Percentiles rank a stretch among this genome's conserved stretches.
phyloP scores from a whole-genome alignment of 2,797 vertebrate genomes.

The Rhodeus uyekii region DNA sequence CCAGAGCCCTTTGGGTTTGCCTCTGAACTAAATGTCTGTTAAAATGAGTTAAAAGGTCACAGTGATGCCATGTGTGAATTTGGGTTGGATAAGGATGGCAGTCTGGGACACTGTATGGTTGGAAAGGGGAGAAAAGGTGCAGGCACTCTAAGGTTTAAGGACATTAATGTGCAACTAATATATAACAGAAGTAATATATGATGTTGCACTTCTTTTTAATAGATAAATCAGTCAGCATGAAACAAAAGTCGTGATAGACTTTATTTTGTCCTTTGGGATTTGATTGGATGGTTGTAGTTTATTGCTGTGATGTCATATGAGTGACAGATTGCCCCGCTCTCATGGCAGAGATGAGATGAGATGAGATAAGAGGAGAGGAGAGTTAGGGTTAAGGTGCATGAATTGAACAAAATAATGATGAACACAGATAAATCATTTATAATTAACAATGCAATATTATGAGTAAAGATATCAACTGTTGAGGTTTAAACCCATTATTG shows the following conservation, averaged over 20 bases:
- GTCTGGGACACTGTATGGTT: background rate
- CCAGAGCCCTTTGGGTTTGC: background rate
- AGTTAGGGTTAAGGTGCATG: no score
- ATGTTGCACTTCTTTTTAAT: background rate
- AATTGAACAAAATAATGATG: background rate
- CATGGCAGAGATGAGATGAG: background rate
- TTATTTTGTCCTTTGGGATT: background rate
- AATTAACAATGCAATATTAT: background rate
- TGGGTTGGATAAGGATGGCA: background rate
- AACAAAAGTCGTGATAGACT: background rate
- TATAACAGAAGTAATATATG: background rate
- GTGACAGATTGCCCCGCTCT: background rate
- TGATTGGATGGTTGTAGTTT: background rate
- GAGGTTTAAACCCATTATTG: background rate
- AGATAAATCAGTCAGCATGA: background rate
- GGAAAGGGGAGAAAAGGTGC: background rate
- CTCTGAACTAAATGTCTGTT: conserved; percentile 13
- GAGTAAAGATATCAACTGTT: no score
- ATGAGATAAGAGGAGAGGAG: background rate
- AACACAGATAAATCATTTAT: background rate
- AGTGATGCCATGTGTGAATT: conserved; percentile 14
- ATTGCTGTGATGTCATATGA: background rate
- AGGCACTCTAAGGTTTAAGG: background rate
- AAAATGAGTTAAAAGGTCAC: conserved; percentile 31
- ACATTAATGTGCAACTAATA: background rate